These are phyloP conservation scores for Nezara viridula DNA, from an alignment of 2,888 invertebrate genomes.

Conservation along the genomic window DNA sequence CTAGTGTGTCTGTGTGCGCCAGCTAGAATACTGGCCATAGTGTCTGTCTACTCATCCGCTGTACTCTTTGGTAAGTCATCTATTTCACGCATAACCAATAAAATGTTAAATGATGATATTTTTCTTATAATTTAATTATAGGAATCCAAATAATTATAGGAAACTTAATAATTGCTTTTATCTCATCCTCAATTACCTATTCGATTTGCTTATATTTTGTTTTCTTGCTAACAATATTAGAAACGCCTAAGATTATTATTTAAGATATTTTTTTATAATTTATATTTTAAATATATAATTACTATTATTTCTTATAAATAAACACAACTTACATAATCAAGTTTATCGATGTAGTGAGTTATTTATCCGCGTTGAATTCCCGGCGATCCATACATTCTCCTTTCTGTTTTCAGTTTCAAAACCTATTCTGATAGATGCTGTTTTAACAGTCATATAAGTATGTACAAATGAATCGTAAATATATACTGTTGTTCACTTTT, in stretches of 20 bases:
- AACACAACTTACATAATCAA: not conserved
- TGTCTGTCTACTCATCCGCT: not conserved
- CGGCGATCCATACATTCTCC: conserved; percentile 26
- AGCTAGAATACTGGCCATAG: not conserved
- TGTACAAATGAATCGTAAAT: not conserved
- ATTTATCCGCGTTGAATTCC: conserved; percentile 11
- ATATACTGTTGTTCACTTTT: no score
- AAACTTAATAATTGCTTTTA: no score
- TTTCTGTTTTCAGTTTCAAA: conserved; percentile 5
- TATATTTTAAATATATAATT: not conserved
- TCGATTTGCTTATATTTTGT: no score
- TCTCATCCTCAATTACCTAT: no score
- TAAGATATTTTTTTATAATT: not conserved
- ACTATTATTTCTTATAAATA: not conserved
- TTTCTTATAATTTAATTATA: no score
- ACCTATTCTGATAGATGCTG: not conserved
- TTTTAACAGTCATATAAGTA: not conserved
- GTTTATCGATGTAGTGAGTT: not conserved
- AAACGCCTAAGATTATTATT: no score
- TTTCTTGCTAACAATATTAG: no score
- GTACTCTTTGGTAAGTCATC: not conserved
- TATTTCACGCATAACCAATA: not conserved
- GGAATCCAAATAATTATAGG: no score
- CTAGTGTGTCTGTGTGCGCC: conserved; percentile 2
- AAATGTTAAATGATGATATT: not conserved